Conservation (phyloP, 2,888 invertebrate species). For the Eustalomyia histrio region DNA sequence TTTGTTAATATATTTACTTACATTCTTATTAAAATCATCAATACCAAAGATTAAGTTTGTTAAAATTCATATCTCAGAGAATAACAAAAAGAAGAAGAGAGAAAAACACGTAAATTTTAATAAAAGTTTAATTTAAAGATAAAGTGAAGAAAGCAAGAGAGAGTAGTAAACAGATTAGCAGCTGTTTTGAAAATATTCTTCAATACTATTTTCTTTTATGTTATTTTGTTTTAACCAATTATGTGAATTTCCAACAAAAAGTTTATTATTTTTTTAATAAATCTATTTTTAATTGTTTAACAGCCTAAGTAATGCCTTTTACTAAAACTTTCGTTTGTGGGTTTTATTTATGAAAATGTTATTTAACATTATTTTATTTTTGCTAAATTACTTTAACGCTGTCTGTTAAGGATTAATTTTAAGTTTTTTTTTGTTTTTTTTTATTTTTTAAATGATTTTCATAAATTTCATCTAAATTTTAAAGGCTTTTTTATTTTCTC, state of each 20-base stretch:
- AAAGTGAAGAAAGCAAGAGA: neutral
- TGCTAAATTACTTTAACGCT: slow-evolving; percentile 57
- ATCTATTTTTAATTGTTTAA: slow-evolving; percentile 40
- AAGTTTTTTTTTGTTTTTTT: slow-evolving; percentile 34
- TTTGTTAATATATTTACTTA: slow-evolving; percentile 49
- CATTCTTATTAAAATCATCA: slow-evolving; percentile 63
- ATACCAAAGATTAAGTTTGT: slow-evolving; percentile 59
- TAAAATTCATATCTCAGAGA: slow-evolving; percentile 54
- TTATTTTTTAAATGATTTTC: slow-evolving; percentile 63
- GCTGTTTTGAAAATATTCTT: slow-evolving; percentile 43
- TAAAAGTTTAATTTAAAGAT: slow-evolving; percentile 21
- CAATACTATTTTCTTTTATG: slow-evolving; percentile 20
- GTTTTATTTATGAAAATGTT: slow-evolving; percentile 11
- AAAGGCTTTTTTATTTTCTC: slow-evolving; percentile 57
- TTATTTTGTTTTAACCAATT: slow-evolving; percentile 25
- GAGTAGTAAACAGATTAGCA: slow-evolving; percentile 60
- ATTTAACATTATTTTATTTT: slow-evolving; percentile 25
- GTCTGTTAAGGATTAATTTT: slow-evolving; percentile 27
- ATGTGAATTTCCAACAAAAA: neutral
- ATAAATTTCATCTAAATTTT: slow-evolving; percentile 64
- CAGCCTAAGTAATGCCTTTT: slow-evolving; percentile 63
- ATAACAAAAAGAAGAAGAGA: slow-evolving; percentile 51
- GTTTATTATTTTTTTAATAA: slow-evolving; percentile 17
- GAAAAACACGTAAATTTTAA: slow-evolving; percentile 46
- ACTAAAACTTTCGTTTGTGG: slow-evolving; percentile 39